These are phyloP conservation scores for Crypturellus tataupa DNA, from an alignment of 2,797 vertebrate genomes.

Conservation along the genomic window DNA sequence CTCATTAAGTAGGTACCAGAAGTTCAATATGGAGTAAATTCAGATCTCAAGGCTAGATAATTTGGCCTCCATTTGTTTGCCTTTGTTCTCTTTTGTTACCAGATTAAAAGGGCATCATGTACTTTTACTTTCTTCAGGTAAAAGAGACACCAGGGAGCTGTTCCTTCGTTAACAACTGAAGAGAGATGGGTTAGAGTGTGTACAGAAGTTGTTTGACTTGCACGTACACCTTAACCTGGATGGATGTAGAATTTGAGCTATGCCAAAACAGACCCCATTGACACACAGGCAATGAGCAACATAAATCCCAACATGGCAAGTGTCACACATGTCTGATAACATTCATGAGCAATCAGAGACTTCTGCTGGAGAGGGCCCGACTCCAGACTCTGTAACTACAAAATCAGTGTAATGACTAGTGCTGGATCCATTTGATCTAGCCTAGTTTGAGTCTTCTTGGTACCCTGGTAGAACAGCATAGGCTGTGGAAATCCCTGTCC, in stretches of 20 bases:
- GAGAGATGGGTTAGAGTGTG: not conserved
- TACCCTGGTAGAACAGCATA: not conserved
- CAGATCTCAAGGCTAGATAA: conserved; percentile 72
- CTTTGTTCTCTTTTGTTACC: conserved; percentile 74
- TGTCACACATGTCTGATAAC: not conserved
- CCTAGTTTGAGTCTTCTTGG: not conserved
- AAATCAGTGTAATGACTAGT: not conserved
- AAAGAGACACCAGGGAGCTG: conserved; percentile 16
- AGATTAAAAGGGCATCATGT: conserved; percentile 70
- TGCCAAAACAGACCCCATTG: not conserved
- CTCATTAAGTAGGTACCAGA: conserved; percentile 64
- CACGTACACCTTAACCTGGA: conserved; percentile 10
- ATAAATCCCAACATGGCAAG: not conserved
- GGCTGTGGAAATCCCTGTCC: not conserved
- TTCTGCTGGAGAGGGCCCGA: not conserved
- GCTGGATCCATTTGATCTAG: not conserved
- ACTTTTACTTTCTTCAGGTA: conserved; percentile 55
- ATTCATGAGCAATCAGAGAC: conserved; percentile 7
- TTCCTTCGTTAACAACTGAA: not conserved
- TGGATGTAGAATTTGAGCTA: conserved; percentile 7
- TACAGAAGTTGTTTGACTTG: not conserved
- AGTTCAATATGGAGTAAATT: conserved; percentile 57
- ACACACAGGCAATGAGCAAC: not conserved
- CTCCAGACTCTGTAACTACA: not conserved
- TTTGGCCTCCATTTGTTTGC: conserved; percentile 70